phyloP scores from a whole-genome alignment of 2,797 vertebrate species.

The Naso thynnoides region DNA sequence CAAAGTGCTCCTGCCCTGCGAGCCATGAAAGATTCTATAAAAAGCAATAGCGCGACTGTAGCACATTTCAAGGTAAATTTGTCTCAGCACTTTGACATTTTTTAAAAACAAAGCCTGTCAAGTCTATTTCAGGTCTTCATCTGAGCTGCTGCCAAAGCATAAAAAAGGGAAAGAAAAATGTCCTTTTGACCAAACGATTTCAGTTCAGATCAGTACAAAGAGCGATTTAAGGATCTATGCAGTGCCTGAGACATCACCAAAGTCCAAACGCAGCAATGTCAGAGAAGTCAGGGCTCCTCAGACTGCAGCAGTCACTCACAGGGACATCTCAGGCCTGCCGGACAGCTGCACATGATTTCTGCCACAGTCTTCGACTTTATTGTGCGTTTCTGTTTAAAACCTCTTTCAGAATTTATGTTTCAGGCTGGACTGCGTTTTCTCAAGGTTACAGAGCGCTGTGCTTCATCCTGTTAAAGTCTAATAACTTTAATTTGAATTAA shows the following conservation, averaged over 20 bases:
- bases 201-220: slow-evolving; percentile 55
- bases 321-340: slow-evolving; percentile 47
- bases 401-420: slow-evolving; percentile 7
- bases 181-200: slow-evolving; percentile 67
- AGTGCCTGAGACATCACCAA: slow-evolving; percentile 56
- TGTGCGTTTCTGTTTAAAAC: not conserved
- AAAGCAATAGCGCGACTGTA: slow-evolving; percentile 67
- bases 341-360: slow-evolving; percentile 35
- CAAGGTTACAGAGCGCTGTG: slow-evolving; percentile 9
- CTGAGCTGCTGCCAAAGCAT: slow-evolving; percentile 58
- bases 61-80: slow-evolving; percentile 81
- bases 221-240: slow-evolving; percentile 55
- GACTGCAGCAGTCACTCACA: slow-evolving; percentile 66
- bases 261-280: slow-evolving; percentile 69
- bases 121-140: slow-evolving; percentile 73
- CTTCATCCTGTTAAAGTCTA: slow-evolving; percentile 9
- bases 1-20: slow-evolving; percentile 39
- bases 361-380: slow-evolving; percentile 4
- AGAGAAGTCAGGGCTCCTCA: slow-evolving; percentile 66
- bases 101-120: slow-evolving; percentile 79
- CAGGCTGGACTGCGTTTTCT: not conserved
- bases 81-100: slow-evolving; percentile 79
- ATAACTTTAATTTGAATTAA: slow-evolving; percentile 37
- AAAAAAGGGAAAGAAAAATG: slow-evolving; percentile 39
- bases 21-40: slow-evolving; percentile 71